These are phyloP conservation scores for Heliothis virescens DNA, from an alignment of 1,140 invertebrate genomes.

Conservation along the genomic window DNA sequence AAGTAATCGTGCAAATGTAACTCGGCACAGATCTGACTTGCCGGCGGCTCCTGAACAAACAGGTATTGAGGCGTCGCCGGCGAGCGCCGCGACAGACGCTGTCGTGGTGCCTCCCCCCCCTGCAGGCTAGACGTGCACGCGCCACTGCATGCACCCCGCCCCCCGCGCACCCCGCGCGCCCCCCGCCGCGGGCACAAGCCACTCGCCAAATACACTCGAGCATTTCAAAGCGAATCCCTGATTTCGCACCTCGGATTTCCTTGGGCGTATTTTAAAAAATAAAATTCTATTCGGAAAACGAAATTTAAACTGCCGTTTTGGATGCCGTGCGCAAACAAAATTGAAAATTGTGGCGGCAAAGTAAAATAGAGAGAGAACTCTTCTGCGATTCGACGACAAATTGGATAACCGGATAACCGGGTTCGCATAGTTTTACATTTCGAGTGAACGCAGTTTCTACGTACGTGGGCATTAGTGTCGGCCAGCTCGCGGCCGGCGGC, in stretches of 20 bases:
- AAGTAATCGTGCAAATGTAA: background rate
- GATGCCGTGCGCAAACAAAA: slow-evolving; percentile 45
- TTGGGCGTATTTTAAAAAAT: slow-evolving; percentile 58
- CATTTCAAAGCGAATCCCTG: slow-evolving; percentile 64
- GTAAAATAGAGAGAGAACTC: slow-evolving; percentile 32
- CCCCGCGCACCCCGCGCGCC: background rate
- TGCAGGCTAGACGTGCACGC: slow-evolving; percentile 9
- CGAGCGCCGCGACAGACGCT: background rate
- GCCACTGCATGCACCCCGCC: slow-evolving; percentile 20
- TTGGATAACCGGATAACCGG: slow-evolving; percentile 34
- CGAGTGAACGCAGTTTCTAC: slow-evolving; percentile 10
- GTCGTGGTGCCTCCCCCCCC: background rate
- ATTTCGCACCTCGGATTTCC: slow-evolving; percentile 64
- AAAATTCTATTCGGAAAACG: slow-evolving; percentile 57
- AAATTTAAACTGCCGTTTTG: slow-evolving; percentile 61
- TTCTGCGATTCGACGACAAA: slow-evolving; percentile 31
- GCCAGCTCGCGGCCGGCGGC: background rate
- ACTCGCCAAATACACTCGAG: slow-evolving; percentile 56
- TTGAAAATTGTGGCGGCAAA: slow-evolving; percentile 46
- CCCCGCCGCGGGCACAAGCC: slow-evolving; percentile 28
- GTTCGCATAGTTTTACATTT: slow-evolving; percentile 44
- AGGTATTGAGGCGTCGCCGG: slow-evolving; percentile 5
- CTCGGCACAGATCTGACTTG: background rate
- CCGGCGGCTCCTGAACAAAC: background rate
- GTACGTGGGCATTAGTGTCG: slow-evolving; percentile 6